Evolutionary conservation across 2,797 vertebrate species (phyloP).

Genomic region (Euphonia xanthogaster): DNA sequence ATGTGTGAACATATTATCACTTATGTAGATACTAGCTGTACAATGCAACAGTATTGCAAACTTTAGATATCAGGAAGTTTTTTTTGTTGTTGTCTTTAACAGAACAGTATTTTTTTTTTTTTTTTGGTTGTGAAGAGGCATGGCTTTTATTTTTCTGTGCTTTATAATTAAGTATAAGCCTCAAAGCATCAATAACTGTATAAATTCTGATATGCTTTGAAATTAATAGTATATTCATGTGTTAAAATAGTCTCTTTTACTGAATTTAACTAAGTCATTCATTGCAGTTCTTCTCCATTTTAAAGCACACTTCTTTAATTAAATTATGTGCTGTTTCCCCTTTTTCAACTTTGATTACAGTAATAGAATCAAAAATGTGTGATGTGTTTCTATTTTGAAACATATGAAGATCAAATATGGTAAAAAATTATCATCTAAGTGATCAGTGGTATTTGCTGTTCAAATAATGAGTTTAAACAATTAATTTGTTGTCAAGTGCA

Average conservation of each 20-base stretch:
- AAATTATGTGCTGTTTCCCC: neutral
- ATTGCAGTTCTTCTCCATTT: neutral
- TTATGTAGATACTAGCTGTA: neutral
- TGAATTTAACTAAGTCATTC: neutral
- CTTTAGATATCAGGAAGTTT: neutral
- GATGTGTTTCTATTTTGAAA: neutral
- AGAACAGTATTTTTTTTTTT: neutral
- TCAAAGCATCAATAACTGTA: neutral
- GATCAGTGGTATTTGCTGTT: neutral
- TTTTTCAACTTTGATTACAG: neutral
- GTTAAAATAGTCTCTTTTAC: neutral
- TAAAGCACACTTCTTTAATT: neutral
- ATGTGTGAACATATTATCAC: neutral
- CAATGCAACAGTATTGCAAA: neutral
- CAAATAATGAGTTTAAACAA: neutral
- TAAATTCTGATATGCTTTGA: neutral
- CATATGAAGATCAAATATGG: neutral
- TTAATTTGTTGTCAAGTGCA: neutral
- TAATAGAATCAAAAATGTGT: neutral
- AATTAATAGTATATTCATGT: neutral
- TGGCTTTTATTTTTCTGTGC: fast-evolving
- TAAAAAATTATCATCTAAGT: neutral
- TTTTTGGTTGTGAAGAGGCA: neutral
- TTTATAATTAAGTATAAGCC: neutral
- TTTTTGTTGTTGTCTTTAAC: neutral